phyloP scores from a whole-genome alignment of 1,140 invertebrate genomes.

The Pygmarrhopalites habei region DNA sequence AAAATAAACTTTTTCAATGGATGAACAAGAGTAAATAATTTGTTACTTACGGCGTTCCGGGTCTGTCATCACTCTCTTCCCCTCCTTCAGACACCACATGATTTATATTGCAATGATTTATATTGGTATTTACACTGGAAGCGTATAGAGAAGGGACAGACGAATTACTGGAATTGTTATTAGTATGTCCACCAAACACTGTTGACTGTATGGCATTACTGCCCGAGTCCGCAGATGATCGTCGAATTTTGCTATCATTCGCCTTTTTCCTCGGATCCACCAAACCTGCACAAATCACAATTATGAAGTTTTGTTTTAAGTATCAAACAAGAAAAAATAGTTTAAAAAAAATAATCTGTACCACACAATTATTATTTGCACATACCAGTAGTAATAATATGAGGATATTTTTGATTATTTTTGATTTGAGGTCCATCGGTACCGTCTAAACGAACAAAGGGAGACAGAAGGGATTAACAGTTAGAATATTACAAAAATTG shows the following conservation, averaged over 20 bases:
- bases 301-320: not conserved
- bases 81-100: slow-evolving; percentile 37
- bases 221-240: slow-evolving; percentile 37
- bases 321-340: not conserved
- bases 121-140: slow-evolving; percentile 24
- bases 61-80: slow-evolving; percentile 48
- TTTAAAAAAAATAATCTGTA: not conserved
- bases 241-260: slow-evolving; percentile 29
- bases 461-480: too few relatives aligned
- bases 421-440: too few relatives aligned
- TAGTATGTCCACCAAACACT: not conserved
- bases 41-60: slow-evolving; percentile 75
- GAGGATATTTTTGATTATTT: too few relatives aligned
- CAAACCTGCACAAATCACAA: slow-evolving; percentile 15
- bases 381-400: slow-evolving; percentile 31
- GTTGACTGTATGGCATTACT: slow-evolving; percentile 20
- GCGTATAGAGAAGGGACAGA: slow-evolving; percentile 5
- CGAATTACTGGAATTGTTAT: not conserved
- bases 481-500: too few relatives aligned
- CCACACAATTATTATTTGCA: not conserved
- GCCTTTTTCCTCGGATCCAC: slow-evolving; percentile 31
- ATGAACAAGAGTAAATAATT: too few relatives aligned
- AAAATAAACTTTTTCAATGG: too few relatives aligned
- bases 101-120: not conserved
- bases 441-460: too few relatives aligned